Base-by-base conservation (phyloP, 2,888 invertebrate genomes). In the Thalpophila matura region DNA sequence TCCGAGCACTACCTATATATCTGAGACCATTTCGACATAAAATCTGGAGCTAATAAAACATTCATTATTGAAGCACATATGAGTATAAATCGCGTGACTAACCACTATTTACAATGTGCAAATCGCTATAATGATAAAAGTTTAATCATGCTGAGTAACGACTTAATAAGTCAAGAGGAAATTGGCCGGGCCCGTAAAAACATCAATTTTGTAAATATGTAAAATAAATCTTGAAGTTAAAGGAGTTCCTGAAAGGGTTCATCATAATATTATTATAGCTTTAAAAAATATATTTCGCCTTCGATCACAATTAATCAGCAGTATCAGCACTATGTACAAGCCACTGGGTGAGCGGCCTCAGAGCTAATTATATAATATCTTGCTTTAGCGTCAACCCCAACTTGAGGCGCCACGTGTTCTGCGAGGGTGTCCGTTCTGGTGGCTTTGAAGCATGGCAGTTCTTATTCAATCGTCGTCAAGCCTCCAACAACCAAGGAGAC, bases 381-480 rank as follows among this genome's bases (percentile, higher is more conserved):
- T 31, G 56, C 35, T 45, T n/a, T 74, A 94, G 95, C 1, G 94
- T 97, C 10, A 93, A 96, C 62, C 96, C 96, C 0, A 96, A 97
- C 75, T 80, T 96, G 42, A 95, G 96, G 70, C 89, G 95, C 0
- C 93, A 95, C 9, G 96, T 96, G 1, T 97, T 96, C 85, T 97
- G 97, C 83, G 89, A 94, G 10, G 97, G 96, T n/a, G 90, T 97
- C 0, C 91, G 90, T 6, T 80, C 95, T 14, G 97, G 97, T 1
- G 93, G 90, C 0, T 87, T 91, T n/a, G 87, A 88, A 0, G 97
- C 96, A 59, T 97, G 97, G 97, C 85, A 93, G 18, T 96, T 95
- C 85, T 87, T 96, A n/a, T 77, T 86, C 51, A 71, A 85, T 7
- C 84, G 89, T 1, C 78, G 86, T n/a, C 61, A 71, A 1, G 59